These are phyloP conservation scores for Oreochromis aureus DNA, from an alignment of 2,113 vertebrate genomes.

Conservation along the genomic window DNA sequence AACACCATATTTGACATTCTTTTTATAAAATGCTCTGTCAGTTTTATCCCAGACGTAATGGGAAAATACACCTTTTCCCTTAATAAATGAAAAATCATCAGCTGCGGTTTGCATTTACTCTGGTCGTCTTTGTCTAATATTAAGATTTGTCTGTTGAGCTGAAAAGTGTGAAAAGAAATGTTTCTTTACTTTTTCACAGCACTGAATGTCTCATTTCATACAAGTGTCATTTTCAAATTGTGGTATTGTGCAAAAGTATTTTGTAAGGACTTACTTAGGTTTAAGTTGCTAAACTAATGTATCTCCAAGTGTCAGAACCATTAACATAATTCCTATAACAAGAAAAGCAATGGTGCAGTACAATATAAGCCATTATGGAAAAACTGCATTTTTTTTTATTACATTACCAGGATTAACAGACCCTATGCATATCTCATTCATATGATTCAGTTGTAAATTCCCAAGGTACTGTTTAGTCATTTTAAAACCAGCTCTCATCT, in stretches of 20 bases:
- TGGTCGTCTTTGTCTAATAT: background rate
- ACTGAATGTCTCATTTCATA: background rate
- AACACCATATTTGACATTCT: fast-evolving
- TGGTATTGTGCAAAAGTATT: background rate
- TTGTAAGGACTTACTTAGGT: background rate
- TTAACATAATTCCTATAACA: background rate
- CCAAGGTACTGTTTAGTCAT: conserved; percentile 12
- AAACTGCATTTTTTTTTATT: background rate
- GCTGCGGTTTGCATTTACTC: background rate
- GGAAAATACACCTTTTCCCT: background rate
- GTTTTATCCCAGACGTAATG: background rate
- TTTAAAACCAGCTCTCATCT: conserved; percentile 2
- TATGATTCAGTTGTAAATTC: conserved; percentile 18
- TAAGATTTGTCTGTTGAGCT: background rate
- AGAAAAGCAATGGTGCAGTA: background rate
- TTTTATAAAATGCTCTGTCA: background rate
- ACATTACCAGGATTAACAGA: conserved; percentile 12
- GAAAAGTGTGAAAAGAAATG: background rate
- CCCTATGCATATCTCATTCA: background rate
- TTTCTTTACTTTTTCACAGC: background rate
- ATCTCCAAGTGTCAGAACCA: background rate
- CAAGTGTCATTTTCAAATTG: background rate
- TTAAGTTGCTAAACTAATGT: background rate
- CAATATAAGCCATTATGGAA: background rate
- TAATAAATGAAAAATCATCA: background rate